A percentile compares a stretch with the other conserved stretches of the same genome.
Evolutionary conservation across 1,140 invertebrate genomes (phyloP).

Genomic region (Tetranychus urticae): DNA sequence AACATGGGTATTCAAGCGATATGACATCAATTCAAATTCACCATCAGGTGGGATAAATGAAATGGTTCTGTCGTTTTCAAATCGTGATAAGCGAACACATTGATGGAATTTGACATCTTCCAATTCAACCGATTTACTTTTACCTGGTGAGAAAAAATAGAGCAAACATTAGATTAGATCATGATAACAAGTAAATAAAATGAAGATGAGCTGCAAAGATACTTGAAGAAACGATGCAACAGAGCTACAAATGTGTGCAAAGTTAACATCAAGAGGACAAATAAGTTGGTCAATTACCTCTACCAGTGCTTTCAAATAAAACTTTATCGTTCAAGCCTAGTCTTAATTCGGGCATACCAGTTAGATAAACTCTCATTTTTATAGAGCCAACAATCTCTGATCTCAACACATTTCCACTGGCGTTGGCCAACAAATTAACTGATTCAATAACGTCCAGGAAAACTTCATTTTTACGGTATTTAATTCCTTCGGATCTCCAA

Average conservation of each 20-base stretch:
- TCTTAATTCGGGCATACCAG: conserved; percentile 98
- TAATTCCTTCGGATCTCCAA: conserved; percentile 95
- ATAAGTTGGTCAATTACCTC: conserved; percentile 22
- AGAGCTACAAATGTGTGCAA: too few species aligned
- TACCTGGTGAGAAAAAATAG: conserved; percentile 31
- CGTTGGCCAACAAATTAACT: conserved; percentile 90
- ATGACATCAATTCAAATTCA: conserved; percentile 99
- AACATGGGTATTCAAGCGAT: conserved; percentile 84
- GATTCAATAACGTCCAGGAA: conserved; percentile 99
- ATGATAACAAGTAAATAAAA: too few species aligned
- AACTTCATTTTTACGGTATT: conserved; percentile 98
- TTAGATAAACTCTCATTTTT: conserved; percentile 95
- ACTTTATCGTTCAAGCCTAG: conserved; percentile 97
- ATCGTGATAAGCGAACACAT: conserved; percentile 83
- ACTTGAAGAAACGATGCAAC: too few species aligned
- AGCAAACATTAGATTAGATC: conserved; percentile 6
- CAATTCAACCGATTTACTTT: conserved; percentile 93
- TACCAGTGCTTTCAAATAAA: conserved; percentile 85
- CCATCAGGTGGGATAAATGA: conserved; percentile 98
- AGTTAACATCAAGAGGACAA: too few species aligned
- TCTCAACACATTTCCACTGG: conserved; percentile 80
- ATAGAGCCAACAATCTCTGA: conserved; percentile 98
- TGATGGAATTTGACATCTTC: conserved; percentile 99
- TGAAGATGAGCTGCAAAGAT: too few species aligned
- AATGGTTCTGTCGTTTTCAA: conserved; percentile 96